These are phyloP conservation scores for Pachyramphus minor DNA, from an alignment of 2,113 vertebrate species.

Conservation along the genomic window DNA sequence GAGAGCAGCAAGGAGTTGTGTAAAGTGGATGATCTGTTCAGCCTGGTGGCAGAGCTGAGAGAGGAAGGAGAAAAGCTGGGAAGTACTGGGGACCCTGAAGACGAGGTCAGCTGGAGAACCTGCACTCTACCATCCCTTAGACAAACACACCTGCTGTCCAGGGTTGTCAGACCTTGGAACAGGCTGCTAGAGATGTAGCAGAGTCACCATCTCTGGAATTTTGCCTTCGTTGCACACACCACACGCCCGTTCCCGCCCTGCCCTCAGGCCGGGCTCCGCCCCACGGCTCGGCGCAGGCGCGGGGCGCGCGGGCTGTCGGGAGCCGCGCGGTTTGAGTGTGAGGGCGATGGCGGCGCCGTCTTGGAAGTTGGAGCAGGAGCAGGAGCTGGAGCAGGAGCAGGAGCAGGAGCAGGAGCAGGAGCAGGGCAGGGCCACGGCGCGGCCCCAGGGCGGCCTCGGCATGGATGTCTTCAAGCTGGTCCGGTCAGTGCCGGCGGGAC, in stretches of 20 bases:
- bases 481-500: not conserved
- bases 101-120: not conserved
- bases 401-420: rapidly evolving
- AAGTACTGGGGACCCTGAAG: too few relatives aligned
- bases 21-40: not conserved
- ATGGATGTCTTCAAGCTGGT: rapidly evolving
- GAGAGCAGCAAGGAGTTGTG: not conserved
- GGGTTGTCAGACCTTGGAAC: not conserved
- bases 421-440: rapidly evolving
- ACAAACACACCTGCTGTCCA: not conserved
- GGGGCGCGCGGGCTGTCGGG: not conserved
- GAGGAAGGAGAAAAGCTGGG: not conserved
- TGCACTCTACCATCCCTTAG: rapidly evolving
- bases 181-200: not conserved
- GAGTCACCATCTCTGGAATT: not conserved
- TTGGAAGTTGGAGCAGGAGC: rapidly evolving
- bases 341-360: rapidly evolving
- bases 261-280: too few relatives aligned
- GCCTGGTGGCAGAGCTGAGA: not conserved
- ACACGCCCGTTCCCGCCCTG: too few relatives aligned
- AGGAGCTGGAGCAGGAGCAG: too few relatives aligned
- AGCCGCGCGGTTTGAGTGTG: rapidly evolving
- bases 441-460: rapidly evolving
- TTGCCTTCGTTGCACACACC: rapidly evolving
- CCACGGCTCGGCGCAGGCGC: not conserved